Evolutionary conservation across 2,797 vertebrate species (phyloP).

Genomic region (Clarias laeviceps): DNA sequence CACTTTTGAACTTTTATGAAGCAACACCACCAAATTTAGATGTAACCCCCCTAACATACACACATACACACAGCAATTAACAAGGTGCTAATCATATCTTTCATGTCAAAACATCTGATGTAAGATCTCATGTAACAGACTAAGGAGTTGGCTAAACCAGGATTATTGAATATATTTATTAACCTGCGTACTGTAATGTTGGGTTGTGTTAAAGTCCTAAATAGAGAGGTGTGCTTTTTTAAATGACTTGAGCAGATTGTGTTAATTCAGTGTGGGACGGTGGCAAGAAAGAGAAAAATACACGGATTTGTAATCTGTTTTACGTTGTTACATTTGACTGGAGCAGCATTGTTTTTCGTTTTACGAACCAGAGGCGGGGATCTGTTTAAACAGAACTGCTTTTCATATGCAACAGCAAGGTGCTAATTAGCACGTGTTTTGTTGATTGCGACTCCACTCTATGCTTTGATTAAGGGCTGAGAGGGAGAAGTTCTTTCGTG

Average conservation of each 20-base stretch:
- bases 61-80: constrained; percentile 52
- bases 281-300: not conserved
- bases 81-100: constrained; percentile 70
- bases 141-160: not conserved
- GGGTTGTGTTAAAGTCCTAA: not conserved
- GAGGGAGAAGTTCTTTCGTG: constrained; percentile 66
- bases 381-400: constrained; percentile 68
- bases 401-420: constrained; percentile 75
- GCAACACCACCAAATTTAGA: not conserved
- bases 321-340: not conserved
- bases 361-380: constrained; percentile 48
- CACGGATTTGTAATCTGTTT: constrained; percentile 30
- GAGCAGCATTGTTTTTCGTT: constrained; percentile 45
- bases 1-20: not conserved
- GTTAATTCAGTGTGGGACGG: not conserved
- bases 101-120: constrained; percentile 73
- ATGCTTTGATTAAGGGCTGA: constrained; percentile 77
- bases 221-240: not conserved
- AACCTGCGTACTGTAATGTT: not conserved
- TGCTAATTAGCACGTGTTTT: constrained; percentile 82
- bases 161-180: not conserved
- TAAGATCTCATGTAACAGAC: constrained; percentile 47
- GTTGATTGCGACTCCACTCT: constrained; percentile 75
- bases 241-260: not conserved
- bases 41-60: not conserved